A percentile compares a stretch with the other conserved stretches of the same genome.
Conservation (phyloP, 2,797 vertebrate species). For the Nyctibius grandis region DNA sequence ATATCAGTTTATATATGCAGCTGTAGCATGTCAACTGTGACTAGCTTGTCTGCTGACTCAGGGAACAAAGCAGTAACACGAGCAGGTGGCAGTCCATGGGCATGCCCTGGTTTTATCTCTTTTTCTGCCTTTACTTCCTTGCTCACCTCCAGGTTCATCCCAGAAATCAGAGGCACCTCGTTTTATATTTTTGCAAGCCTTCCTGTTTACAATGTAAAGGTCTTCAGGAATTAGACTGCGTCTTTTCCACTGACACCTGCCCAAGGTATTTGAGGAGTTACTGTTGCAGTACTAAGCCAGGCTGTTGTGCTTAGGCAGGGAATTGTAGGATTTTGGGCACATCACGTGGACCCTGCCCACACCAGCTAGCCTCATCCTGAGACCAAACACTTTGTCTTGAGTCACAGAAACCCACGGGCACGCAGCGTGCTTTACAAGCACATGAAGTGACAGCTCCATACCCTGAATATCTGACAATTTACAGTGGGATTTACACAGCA, state of each 20-base stretch:
- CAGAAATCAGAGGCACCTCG: not conserved
- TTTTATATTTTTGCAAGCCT: not conserved
- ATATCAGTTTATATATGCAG: not conserved
- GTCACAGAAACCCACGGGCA: not conserved
- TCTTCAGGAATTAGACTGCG: not conserved
- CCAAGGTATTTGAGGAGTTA: not conserved
- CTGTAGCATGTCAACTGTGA: not conserved
- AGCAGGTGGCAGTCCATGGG: not conserved
- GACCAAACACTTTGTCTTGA: not conserved
- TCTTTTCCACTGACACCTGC: not conserved
- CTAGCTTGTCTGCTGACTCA: not conserved
- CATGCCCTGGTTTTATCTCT: not conserved
- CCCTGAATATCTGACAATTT: not conserved
- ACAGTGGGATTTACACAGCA: not conserved
- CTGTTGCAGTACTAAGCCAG: not conserved
- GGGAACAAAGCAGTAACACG: not conserved
- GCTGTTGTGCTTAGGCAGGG: not conserved
- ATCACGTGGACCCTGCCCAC: fast-evolving
- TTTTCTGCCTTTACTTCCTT: not conserved
- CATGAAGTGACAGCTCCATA: not conserved
- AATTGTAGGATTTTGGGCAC: not conserved
- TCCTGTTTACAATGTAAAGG: not conserved
- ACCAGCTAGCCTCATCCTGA: not conserved
- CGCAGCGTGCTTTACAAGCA: not conserved
- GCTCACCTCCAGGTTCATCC: not conserved